Percentiles rank a stretch among this genome's conserved stretches.
phyloP scores from a whole-genome alignment of 2,888 invertebrate species.

The Vannuccia rotundouncinata region DNA sequence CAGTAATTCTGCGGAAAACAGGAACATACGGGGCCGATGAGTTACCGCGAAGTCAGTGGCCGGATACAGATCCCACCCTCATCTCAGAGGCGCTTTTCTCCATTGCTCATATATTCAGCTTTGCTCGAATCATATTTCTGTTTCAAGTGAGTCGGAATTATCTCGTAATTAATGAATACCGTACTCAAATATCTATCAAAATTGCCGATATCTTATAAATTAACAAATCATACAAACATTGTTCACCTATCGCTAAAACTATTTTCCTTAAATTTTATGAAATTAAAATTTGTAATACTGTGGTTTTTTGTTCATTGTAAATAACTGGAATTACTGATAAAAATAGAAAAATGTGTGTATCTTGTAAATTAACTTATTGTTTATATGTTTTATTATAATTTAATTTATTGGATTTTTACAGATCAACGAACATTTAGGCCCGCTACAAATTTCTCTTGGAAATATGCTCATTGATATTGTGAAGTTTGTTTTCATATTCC shows the following conservation, averaged over 20 bases:
- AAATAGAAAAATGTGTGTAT: no score
- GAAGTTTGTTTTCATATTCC: constrained; percentile 60
- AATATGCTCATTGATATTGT: constrained; percentile 62
- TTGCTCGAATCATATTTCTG: constrained; percentile 60
- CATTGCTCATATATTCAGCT: constrained; percentile 61
- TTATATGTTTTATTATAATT: constrained; percentile 60
- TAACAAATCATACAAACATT: no score
- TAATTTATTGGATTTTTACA: constrained; percentile 61
- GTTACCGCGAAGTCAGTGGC: constrained; percentile 57
- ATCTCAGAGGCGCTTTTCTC: constrained; percentile 61
- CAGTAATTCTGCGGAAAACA: constrained; percentile 50
- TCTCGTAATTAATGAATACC: no score
- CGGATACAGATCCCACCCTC: constrained; percentile 59
- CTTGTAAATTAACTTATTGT: constrained; percentile 61
- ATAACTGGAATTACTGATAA: no score
- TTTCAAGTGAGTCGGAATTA: constrained; percentile 54
- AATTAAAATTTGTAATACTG: no score
- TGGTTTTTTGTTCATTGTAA: no score
- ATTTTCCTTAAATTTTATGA: no score
- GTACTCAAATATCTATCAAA: no score
- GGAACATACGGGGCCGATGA: constrained; percentile 53
- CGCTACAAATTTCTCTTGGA: constrained; percentile 60
- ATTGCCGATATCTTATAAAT: no score
- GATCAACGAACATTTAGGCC: constrained; percentile 60
- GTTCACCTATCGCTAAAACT: no score